Percentiles rank a stretch among this genome's conserved stretches.
Conservation (phyloP, 1,140 invertebrate species). For the Pissodes strobi region DNA sequence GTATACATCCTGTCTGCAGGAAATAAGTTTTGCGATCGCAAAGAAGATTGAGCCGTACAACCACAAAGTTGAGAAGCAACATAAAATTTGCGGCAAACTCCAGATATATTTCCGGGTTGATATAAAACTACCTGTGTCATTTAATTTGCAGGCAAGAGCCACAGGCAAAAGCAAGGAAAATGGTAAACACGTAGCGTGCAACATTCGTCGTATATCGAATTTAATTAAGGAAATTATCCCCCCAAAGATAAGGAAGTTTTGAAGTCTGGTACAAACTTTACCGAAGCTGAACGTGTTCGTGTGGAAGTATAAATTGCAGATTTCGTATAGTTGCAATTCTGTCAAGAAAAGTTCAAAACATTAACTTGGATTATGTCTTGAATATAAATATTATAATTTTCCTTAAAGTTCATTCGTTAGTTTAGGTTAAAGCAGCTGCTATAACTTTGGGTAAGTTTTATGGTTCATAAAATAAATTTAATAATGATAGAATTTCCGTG, state of each 20-base stretch:
- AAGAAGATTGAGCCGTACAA: not conserved
- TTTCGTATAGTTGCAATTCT: slow-evolving; percentile 24
- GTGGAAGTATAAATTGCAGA: slow-evolving; percentile 29
- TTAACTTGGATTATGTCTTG: slow-evolving; percentile 22
- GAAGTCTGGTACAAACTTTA: slow-evolving; percentile 24
- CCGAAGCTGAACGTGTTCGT: slow-evolving; percentile 20
- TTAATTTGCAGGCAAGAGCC: not conserved
- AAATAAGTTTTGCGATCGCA: slow-evolving; percentile 1
- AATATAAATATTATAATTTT: slow-evolving; percentile 30
- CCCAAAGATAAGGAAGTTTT: slow-evolving; percentile 24
- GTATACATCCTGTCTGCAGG: no score
- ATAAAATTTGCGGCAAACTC: not conserved
- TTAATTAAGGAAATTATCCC: slow-evolving; percentile 31
- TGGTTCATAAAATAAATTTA: no score
- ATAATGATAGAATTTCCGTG: no score
- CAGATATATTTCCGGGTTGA: not conserved
- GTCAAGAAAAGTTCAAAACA: slow-evolving; percentile 30
- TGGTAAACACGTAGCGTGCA: slow-evolving; percentile 19
- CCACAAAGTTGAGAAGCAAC: not conserved
- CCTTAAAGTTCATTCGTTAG: slow-evolving; percentile 2
- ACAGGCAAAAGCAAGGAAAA: not conserved
- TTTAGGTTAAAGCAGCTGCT: no score
- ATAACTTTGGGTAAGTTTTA: no score
- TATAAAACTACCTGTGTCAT: not conserved
- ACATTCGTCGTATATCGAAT: slow-evolving; percentile 24